Evolutionary conservation across 2,888 invertebrate genomes (phyloP).

Genomic region (Drosophila paranaensis): DNA sequence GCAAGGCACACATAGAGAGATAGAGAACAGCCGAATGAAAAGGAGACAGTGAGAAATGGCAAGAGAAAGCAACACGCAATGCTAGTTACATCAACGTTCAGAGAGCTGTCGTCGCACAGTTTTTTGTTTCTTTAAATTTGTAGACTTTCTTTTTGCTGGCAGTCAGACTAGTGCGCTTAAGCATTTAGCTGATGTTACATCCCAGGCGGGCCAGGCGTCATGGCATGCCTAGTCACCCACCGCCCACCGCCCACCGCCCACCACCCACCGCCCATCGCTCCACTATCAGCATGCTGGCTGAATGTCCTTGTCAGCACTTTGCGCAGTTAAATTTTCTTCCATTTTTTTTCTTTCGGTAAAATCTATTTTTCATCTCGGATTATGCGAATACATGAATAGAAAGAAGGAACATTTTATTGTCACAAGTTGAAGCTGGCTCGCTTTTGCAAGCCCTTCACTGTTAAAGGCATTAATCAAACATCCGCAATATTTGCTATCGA

Average conservation of each 20-base stretch:
- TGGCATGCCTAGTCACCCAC: constrained; percentile 23
- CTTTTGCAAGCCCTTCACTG: constrained; percentile 5
- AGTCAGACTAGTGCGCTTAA: constrained; percentile 70
- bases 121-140: constrained; percentile 53
- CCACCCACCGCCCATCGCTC: constrained; percentile 6
- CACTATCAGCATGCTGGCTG: constrained; percentile 38
- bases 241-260: constrained; percentile 6
- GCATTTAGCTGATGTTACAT: constrained; percentile 78
- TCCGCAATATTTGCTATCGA: constrained; percentile 52
- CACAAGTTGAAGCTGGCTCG: constrained; percentile 58
- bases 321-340: constrained; percentile 62
- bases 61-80: constrained; percentile 55
- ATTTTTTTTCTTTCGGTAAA: constrained; percentile 50
- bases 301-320: constrained; percentile 78
- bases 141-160: constrained; percentile 51
- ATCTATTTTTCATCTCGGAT: constrained; percentile 78
- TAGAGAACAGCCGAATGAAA: constrained; percentile 23
- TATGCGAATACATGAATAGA: constrained; percentile 77
- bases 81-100: constrained; percentile 58
- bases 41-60: constrained; percentile 9
- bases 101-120: constrained; percentile 55
- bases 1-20: constrained; percentile 12
- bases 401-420: constrained; percentile 72
- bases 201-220: constrained; percentile 50
- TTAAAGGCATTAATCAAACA: constrained; percentile 70